Evolutionary conservation across 2,113 vertebrate genomes (phyloP).

Genomic region (Xenopus laevis): DNA sequence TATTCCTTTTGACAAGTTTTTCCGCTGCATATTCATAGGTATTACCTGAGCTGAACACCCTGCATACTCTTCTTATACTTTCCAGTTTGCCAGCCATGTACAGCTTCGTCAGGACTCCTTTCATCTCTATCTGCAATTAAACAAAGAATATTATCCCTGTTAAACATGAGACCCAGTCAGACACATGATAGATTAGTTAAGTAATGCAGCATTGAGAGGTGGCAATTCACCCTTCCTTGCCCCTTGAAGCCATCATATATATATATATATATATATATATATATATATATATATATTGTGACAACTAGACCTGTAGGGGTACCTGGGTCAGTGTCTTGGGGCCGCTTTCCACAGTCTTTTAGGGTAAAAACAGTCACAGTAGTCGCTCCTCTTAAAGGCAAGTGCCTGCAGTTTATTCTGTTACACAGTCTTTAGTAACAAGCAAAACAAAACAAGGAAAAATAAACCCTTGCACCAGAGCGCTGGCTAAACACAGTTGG

Average conservation of each 20-base stretch:
- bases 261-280: no score
- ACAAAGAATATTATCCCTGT: slow-evolving; percentile 19
- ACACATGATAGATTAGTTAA: slow-evolving; percentile 5
- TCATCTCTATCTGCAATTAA: slow-evolving; percentile 9
- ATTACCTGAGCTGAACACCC: neutral
- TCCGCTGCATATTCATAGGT: slow-evolving; percentile 25
- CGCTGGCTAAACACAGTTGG: no score
- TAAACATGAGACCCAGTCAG: slow-evolving; percentile 14
- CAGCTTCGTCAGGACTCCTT: neutral
- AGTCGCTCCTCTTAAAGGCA: no score
- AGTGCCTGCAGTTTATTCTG: no score
- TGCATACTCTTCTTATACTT: neutral
- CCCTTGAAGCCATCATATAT: neutral
- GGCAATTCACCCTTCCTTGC: slow-evolving; percentile 4
- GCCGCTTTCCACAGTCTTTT: no score
- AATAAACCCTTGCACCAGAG: no score
- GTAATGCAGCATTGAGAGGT: neutral
- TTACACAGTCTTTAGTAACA: no score
- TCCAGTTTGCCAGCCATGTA: slow-evolving; percentile 8
- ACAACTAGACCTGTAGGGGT: no score
- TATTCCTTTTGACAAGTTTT: slow-evolving; percentile 23
- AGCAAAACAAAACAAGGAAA: no score
- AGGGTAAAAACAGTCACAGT: no score
- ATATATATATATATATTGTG: no score
- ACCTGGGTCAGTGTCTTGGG: no score